Evolutionary conservation across 2,888 invertebrate species (phyloP).

Genomic region (Volucella zonaria): DNA sequence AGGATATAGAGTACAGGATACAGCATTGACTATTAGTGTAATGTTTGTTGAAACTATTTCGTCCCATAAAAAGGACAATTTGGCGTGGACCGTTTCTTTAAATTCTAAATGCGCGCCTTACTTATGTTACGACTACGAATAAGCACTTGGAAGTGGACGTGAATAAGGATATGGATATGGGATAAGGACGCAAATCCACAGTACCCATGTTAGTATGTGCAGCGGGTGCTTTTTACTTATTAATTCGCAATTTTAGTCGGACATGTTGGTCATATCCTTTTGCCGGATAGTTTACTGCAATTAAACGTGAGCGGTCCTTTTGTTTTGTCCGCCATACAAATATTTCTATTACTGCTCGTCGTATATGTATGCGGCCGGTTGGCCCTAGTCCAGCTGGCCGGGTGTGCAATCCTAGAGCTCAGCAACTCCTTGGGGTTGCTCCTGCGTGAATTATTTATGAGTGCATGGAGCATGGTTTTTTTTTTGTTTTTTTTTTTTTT

Average conservation of each 20-base stretch:
- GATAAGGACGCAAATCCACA: too few species aligned
- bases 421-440: conserved; percentile 7
- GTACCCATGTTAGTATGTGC: neutral
- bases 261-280: conserved; percentile 69
- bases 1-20: conserved; percentile 11
- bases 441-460: conserved; percentile 66
- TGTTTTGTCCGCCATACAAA: conserved; percentile 15
- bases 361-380: too few species aligned
- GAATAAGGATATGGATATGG: neutral
- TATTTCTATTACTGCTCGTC: too few species aligned
- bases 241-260: conserved; percentile 69
- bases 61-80: conserved; percentile 57
- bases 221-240: conserved; percentile 65
- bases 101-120: conserved; percentile 62
- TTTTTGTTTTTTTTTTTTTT: conserved; percentile 31
- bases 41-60: conserved; percentile 59
- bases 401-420: too few species aligned
- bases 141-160: neutral
- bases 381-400: too few species aligned
- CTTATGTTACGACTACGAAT: too few species aligned
- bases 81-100: conserved; percentile 61
- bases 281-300: conserved; percentile 71
- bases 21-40: conserved; percentile 66
- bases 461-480: conserved; percentile 52
- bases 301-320: conserved; percentile 71